A percentile compares a stretch with the other conserved stretches of the same genome.
Conservation (phyloP, 2,888 invertebrate species). For the Caradrina kadenii region DNA sequence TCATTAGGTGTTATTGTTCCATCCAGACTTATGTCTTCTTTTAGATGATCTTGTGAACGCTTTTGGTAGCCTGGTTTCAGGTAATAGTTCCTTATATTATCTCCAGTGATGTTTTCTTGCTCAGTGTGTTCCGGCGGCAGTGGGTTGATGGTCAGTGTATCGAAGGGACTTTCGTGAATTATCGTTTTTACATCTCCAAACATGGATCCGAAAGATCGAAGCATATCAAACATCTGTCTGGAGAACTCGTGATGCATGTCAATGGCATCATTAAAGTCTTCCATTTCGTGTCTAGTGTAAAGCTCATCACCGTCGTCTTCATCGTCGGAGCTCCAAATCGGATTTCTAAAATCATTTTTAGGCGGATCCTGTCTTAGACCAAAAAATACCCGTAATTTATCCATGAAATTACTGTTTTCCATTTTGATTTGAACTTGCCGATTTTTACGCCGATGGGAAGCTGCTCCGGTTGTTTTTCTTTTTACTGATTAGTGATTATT, state of each 20-base stretch:
- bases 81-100: conserved; percentile 82
- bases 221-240: conserved; percentile 83
- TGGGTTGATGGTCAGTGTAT: conserved; percentile 64
- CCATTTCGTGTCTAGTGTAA: conserved; percentile 74
- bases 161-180: conserved; percentile 72
- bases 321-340: conserved; percentile 87
- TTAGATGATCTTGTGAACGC: conserved; percentile 68
- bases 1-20: conserved; percentile 85
- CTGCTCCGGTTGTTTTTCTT: conserved; percentile 62
- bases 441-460: conserved; percentile 60
- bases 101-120: conserved; percentile 72
- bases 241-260: conserved; percentile 80
- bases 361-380: conserved; percentile 79
- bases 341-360: conserved; percentile 86
- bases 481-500: too few species aligned
- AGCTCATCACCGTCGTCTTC: conserved; percentile 86
- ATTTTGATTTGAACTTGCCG: conserved; percentile 69
- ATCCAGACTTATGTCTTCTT: conserved; percentile 82
- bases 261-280: conserved; percentile 66
- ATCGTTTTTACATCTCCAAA: conserved; percentile 82
- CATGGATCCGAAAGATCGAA: conserved; percentile 79
- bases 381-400: conserved; percentile 80
- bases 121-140: conserved; percentile 55
- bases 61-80: conserved; percentile 85
- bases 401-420: conserved; percentile 77